Evolutionary conservation across 2,113 vertebrate genomes (phyloP).

Genomic region (Otolemur garnettii): DNA sequence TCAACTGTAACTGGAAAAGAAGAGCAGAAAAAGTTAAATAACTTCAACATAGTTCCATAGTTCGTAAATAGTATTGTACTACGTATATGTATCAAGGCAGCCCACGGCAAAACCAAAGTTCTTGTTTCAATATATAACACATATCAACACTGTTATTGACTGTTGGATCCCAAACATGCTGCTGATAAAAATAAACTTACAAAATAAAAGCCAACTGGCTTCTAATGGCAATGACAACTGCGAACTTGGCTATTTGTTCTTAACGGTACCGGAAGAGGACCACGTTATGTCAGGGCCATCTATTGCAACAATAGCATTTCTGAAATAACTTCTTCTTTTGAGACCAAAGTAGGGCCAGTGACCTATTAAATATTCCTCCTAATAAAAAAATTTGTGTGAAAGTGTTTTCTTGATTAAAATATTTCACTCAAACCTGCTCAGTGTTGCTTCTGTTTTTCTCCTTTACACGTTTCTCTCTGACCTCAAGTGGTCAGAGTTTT

Average conservation of each 20-base stretch:
- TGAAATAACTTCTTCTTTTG: background rate
- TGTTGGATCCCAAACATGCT: background rate
- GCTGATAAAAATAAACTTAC: background rate
- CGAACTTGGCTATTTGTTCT: background rate
- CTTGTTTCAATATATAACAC: background rate
- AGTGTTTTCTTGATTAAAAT: slow-evolving; percentile 31
- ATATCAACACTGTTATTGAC: background rate
- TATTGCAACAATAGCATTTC: background rate
- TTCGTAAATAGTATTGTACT: background rate
- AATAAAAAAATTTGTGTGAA: background rate
- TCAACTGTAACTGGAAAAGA: background rate
- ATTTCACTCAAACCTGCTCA: background rate
- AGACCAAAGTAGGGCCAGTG: background rate
- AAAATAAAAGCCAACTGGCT: background rate
- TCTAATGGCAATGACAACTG: background rate
- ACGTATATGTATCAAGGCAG: background rate
- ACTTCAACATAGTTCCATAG: background rate
- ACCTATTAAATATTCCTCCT: background rate
- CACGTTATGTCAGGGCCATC: background rate
- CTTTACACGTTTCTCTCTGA: slow-evolving; percentile 3
- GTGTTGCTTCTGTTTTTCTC: slow-evolving; percentile 38
- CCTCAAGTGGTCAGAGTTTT: background rate
- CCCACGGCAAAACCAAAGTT: background rate
- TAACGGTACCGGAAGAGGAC: background rate
- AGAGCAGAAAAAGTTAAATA: background rate